phyloP scores from a whole-genome alignment of 2,888 invertebrate genomes.

The Drosophila birchii region DNA sequence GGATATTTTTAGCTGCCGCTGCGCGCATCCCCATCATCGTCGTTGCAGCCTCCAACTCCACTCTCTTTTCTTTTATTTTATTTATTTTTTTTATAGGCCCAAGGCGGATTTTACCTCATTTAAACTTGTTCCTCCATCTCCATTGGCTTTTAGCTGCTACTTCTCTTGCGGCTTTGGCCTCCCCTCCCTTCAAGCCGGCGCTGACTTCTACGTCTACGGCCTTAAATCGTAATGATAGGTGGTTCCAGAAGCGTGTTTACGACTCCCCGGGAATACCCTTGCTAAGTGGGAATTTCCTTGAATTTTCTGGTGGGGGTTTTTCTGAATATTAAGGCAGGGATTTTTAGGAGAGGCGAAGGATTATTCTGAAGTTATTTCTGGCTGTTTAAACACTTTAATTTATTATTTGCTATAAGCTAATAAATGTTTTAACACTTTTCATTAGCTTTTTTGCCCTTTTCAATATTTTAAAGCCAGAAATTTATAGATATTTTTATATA shows the following conservation, averaged over 20 bases:
- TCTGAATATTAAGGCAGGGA: background rate
- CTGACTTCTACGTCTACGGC: slow-evolving; percentile 42
- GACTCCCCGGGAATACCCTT: slow-evolving; percentile 19
- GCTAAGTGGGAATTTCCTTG: too few species aligned
- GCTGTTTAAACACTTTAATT: background rate
- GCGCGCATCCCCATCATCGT: slow-evolving; percentile 20
- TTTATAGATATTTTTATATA: background rate
- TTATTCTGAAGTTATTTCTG: background rate
- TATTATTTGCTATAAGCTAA: background rate
- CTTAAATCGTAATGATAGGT: slow-evolving; percentile 61
- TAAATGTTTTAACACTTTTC: background rate
- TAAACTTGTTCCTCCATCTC: slow-evolving; percentile 72
- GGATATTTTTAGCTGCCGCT: slow-evolving; percentile 53
- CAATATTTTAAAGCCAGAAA: background rate
- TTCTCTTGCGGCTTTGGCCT: slow-evolving; percentile 13
- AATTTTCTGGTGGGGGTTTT: background rate
- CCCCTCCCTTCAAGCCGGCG: slow-evolving; percentile 8
- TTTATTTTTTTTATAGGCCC: slow-evolving; percentile 40
- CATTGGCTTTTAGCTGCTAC: slow-evolving; percentile 37
- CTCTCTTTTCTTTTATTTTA: slow-evolving; percentile 41
- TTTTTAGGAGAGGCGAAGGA: too few species aligned
- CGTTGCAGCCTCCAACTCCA: slow-evolving; percentile 28
- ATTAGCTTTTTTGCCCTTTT: background rate
- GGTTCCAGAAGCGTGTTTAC: slow-evolving; percentile 29
- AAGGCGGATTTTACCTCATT: slow-evolving; percentile 77